Conservation (phyloP, 2,888 invertebrate species). For the Stictocephala bisonia region DNA sequence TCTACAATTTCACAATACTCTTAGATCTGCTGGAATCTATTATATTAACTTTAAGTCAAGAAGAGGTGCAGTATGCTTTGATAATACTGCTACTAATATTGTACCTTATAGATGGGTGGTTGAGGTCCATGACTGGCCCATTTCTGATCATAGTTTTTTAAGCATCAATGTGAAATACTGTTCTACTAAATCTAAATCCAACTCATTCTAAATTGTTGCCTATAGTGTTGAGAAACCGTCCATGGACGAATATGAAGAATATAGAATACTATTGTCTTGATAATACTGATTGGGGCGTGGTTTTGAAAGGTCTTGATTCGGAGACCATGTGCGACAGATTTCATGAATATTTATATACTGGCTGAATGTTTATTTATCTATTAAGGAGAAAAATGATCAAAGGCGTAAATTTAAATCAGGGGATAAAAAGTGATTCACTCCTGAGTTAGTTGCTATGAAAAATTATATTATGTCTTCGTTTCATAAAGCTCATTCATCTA, state of each 20-base stretch:
- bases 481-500: neutral
- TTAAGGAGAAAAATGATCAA: neutral
- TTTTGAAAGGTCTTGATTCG: neutral
- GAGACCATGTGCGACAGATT: slow-evolving; percentile 7
- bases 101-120: neutral
- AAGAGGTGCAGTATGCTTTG: neutral
- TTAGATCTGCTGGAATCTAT: neutral
- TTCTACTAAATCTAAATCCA: too few species aligned
- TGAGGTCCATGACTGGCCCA: neutral
- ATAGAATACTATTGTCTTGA: neutral
- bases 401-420: too few species aligned
- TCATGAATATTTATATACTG: neutral
- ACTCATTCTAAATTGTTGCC: too few species aligned
- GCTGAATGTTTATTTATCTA: neutral
- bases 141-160: neutral
- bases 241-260: too few species aligned
- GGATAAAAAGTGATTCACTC: neutral
- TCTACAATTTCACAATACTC: neutral
- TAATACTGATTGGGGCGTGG: neutral
- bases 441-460: neutral
- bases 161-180: neutral
- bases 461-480: neutral
- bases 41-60: neutral
- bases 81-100: neutral
- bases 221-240: too few species aligned